Percentiles rank a stretch among this genome's conserved stretches.
Evolutionary conservation across 1,140 invertebrate species (phyloP).

Genomic region (Steinernema khuongi): DNA sequence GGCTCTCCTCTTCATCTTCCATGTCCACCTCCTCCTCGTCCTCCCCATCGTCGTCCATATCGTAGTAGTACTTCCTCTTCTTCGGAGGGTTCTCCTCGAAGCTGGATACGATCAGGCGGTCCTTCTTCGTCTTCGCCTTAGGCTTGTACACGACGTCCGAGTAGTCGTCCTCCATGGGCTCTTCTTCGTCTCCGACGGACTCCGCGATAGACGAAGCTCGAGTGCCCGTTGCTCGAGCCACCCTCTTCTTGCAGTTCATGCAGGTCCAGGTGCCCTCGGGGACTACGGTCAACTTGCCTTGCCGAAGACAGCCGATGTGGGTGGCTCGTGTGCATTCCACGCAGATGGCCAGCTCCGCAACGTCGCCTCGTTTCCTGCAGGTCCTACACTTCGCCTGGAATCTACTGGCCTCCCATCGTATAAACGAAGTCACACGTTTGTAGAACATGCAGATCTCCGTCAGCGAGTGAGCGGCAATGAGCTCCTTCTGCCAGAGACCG

Average conservation of each 20-base stretch:
- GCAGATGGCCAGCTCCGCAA: background rate
- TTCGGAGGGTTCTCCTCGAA: background rate
- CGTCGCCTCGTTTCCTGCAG: background rate
- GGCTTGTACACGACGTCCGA: background rate
- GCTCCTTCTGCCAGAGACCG: background rate
- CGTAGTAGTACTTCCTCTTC: background rate
- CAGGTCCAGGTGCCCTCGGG: background rate
- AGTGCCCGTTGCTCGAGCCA: background rate
- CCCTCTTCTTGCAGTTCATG: background rate
- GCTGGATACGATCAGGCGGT: conserved; percentile 4
- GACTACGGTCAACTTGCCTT: background rate
- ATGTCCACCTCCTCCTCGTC: background rate
- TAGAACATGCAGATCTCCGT: background rate
- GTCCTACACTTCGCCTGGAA: background rate
- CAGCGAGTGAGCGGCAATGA: background rate
- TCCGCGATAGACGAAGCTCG: background rate
- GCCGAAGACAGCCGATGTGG: background rate
- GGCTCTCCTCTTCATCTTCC: conserved; percentile 13
- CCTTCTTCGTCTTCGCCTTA: conserved; percentile 15
- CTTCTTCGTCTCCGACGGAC: background rate
- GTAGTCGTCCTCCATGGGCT: background rate
- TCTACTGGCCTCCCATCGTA: background rate
- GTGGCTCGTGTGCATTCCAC: background rate
- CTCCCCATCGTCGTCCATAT: background rate
- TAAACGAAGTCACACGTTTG: background rate